A percentile compares a stretch with the other conserved stretches of the same genome.
Evolutionary conservation across 2,888 invertebrate genomes (phyloP).

Genomic region (Epinotia ramella): DNA sequence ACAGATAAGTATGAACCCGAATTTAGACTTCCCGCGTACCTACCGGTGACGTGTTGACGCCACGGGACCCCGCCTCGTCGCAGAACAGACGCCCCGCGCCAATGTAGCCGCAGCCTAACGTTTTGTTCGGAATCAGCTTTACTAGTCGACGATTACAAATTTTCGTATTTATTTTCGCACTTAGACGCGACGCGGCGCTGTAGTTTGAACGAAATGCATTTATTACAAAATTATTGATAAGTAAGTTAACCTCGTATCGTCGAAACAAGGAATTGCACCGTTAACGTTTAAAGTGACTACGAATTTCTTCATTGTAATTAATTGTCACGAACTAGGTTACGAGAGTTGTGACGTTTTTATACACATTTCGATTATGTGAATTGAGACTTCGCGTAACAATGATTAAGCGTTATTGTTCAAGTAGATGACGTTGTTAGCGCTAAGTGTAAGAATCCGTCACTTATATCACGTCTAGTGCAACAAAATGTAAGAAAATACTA

Average conservation of each 20-base stretch:
- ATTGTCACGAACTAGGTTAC: slow-evolving; percentile 63
- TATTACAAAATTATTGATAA: slow-evolving; percentile 46
- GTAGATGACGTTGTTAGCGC: slow-evolving; percentile 75
- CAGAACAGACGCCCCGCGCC: not conserved
- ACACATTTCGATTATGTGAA: slow-evolving; percentile 70
- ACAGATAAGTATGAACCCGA: too few relatives aligned
- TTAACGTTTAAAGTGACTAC: slow-evolving; percentile 67
- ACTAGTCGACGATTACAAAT: slow-evolving; percentile 40
- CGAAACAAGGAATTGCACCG: slow-evolving; percentile 79
- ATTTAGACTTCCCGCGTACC: not conserved
- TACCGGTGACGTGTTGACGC: not conserved
- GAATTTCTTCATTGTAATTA: slow-evolving; percentile 70
- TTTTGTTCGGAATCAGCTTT: slow-evolving; percentile 30
- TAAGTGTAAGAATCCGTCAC: slow-evolving; percentile 58
- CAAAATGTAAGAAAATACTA: not conserved
- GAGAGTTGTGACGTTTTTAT: slow-evolving; percentile 56
- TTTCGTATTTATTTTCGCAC: slow-evolving; percentile 39
- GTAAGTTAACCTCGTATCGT: slow-evolving; percentile 61
- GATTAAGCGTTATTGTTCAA: slow-evolving; percentile 72
- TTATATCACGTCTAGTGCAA: slow-evolving; percentile 17
- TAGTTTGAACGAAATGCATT: slow-evolving; percentile 47
- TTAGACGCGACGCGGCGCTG: slow-evolving; percentile 48
- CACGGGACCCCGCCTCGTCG: too few relatives aligned
- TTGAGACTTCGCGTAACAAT: slow-evolving; percentile 68
- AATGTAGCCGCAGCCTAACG: not conserved